Percentiles rank a stretch among this genome's conserved stretches.
Conservation (phyloP, 92 coral and sea anemone genomes). For the Zoanthus sansibaricus region DNA sequence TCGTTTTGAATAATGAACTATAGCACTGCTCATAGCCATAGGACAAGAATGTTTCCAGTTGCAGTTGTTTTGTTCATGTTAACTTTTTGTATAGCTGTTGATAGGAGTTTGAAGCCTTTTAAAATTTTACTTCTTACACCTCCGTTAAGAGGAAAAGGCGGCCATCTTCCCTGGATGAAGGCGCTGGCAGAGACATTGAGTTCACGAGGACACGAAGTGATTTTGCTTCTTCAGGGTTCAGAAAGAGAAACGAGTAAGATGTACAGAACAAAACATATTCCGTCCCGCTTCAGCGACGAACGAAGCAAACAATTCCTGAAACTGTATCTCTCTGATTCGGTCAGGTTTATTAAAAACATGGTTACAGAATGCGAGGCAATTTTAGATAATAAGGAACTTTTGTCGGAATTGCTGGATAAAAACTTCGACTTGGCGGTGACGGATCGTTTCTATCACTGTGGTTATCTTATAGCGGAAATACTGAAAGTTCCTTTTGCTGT, state of each 20-base stretch:
- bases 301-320: slow-evolving; percentile 13
- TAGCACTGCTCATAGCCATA: not conserved
- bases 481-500: slow-evolving; percentile 39
- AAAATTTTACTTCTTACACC: slow-evolving; percentile 34
- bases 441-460: slow-evolving; percentile 37
- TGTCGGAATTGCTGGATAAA: slow-evolving; percentile 18
- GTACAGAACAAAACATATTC: slow-evolving; percentile 19
- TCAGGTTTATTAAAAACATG: slow-evolving; percentile 25
- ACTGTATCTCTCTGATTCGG: slow-evolving; percentile 27
- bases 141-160: slow-evolving; percentile 38
- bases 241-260: not conserved
- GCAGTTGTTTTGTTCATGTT: not conserved
- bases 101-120: not conserved
- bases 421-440: slow-evolving; percentile 29
- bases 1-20: not conserved
- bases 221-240: slow-evolving; percentile 28
- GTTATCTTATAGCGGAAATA: slow-evolving; percentile 29
- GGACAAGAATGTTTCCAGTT: not conserved
- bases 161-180: slow-evolving; percentile 43
- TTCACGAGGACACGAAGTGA: slow-evolving; percentile 9
- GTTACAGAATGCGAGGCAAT: slow-evolving; percentile 31
- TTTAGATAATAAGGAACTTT: not conserved
- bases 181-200: slow-evolving; percentile 3
- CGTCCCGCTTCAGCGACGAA: slow-evolving; percentile 34
- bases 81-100: not conserved